Conservation (phyloP, 2,888 invertebrate genomes). For the Agrotis clavis region DNA sequence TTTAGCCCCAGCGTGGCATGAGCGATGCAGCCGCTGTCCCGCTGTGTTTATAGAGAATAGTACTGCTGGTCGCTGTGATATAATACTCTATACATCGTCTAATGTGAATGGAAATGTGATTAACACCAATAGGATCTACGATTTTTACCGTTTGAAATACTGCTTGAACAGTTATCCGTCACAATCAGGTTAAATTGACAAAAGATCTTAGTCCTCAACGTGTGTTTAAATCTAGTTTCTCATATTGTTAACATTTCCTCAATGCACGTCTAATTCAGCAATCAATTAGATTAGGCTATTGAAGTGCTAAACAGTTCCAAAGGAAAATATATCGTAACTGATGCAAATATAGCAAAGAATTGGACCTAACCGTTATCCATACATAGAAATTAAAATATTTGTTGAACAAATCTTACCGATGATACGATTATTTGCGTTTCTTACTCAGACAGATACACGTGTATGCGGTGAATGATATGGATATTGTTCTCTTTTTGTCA, state of each 20-base stretch:
- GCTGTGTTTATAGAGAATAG: too few relatives aligned
- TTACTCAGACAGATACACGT: conserved; percentile 8
- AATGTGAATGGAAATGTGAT: conserved; percentile 47
- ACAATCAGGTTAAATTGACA: not conserved
- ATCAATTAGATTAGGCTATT: not conserved
- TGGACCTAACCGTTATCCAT: conserved; percentile 20
- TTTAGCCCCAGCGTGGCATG: too few relatives aligned
- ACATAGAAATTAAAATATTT: conserved; percentile 29
- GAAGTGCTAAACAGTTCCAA: conserved; percentile 3
- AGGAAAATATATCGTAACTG: conserved; percentile 5
- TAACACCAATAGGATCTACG: conserved; percentile 31
- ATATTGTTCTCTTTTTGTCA: conserved; percentile 31
- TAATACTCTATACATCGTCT: conserved; percentile 44
- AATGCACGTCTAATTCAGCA: not conserved
- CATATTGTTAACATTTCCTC: not conserved
- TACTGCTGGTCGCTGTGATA: conserved; percentile 41
- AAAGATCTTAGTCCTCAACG: not conserved
- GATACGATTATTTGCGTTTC: conserved; percentile 20
- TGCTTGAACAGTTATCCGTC: conserved; percentile 8
- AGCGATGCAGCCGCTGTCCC: too few relatives aligned
- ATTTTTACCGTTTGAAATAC: conserved; percentile 19
- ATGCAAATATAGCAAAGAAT: conserved; percentile 18
- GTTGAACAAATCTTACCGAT: conserved; percentile 13
- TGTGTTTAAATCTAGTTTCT: not conserved
- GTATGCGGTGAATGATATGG: conserved; percentile 27